Percentiles rank a stretch among this genome's conserved stretches.
Evolutionary conservation across 1,140 invertebrate genomes (phyloP).

Genomic region (Pygmarrhopalites habei): DNA sequence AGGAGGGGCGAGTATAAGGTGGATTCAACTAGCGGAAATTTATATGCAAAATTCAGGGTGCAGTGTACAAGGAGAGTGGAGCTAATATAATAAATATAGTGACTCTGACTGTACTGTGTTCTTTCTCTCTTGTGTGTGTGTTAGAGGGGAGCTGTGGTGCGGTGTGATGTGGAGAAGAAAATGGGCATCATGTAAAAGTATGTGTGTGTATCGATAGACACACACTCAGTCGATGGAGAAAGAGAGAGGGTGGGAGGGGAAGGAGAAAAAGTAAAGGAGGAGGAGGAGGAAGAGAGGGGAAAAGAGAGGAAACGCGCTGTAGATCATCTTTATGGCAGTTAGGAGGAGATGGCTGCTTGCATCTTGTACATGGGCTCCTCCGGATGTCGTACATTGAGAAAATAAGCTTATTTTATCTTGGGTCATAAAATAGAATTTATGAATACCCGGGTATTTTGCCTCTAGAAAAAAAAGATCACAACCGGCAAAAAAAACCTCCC

Average conservation of each 20-base stretch:
- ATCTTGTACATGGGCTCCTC: constrained; percentile 15
- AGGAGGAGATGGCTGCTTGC: constrained; percentile 13
- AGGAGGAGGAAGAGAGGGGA: neutral
- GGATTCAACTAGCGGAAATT: no score
- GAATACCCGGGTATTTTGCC: no score
- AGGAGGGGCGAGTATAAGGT: no score
- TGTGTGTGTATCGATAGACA: neutral
- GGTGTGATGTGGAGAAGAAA: neutral
- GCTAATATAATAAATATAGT: no score
- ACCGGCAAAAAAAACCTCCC: constrained; percentile 1
- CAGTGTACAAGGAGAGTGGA: no score
- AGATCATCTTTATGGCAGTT: constrained; percentile 11
- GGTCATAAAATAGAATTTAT: constrained; percentile 20
- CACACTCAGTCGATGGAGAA: no score
- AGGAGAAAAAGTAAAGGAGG: neutral
- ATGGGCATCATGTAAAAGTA: neutral
- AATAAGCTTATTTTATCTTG: constrained; percentile 22
- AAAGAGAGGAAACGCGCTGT: constrained; percentile 4
- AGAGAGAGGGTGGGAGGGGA: neutral
- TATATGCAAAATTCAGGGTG: no score
- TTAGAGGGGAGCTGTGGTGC: neutral
- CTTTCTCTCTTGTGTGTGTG: neutral
- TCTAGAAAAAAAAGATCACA: constrained; percentile 3
- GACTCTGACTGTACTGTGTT: no score
- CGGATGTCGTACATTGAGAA: constrained; percentile 17